Evolutionary conservation across 35 echinoderm and acorn worm species (phyloP).

Genomic region (Heliocidaris erythrogramma): DNA sequence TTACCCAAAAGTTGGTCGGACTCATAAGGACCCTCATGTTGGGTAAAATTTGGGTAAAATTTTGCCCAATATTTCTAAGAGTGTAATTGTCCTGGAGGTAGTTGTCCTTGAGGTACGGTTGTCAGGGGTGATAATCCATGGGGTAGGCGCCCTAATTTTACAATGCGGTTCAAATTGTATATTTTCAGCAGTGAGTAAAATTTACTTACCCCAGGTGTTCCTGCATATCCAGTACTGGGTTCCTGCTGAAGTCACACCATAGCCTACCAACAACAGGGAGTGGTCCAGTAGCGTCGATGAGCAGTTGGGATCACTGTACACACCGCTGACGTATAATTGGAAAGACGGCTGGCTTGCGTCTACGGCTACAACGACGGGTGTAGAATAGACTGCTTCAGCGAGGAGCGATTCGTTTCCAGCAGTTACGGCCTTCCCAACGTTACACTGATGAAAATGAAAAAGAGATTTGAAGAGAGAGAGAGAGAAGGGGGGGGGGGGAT

Average conservation of each 20-base stretch:
- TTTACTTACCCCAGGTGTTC: conserved; percentile 36
- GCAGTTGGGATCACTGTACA: conserved; percentile 33
- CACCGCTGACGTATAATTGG: conserved; percentile 29
- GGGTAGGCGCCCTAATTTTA: no score
- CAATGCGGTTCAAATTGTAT: no score
- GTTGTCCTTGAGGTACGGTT: no score
- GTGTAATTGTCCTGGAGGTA: no score
- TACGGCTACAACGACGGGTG: conserved; percentile 32
- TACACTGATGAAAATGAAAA: background rate
- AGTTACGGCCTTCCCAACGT: background rate
- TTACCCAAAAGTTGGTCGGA: no score
- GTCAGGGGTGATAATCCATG: no score
- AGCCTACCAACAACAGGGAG: background rate
- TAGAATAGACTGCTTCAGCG: conserved; percentile 6
- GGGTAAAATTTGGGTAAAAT: no score
- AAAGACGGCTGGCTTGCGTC: conserved; percentile 41
- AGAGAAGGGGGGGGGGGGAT: no score
- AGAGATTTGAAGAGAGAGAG: no score
- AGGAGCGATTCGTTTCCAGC: background rate
- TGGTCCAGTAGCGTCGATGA: background rate
- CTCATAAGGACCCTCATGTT: no score
- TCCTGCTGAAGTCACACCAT: background rate
- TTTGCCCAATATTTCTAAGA: no score
- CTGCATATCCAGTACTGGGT: conserved; percentile 46
- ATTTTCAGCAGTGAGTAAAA: no score